Conservation (phyloP, 1,140 invertebrate genomes). For the Leptoteleia sp. region DNA sequence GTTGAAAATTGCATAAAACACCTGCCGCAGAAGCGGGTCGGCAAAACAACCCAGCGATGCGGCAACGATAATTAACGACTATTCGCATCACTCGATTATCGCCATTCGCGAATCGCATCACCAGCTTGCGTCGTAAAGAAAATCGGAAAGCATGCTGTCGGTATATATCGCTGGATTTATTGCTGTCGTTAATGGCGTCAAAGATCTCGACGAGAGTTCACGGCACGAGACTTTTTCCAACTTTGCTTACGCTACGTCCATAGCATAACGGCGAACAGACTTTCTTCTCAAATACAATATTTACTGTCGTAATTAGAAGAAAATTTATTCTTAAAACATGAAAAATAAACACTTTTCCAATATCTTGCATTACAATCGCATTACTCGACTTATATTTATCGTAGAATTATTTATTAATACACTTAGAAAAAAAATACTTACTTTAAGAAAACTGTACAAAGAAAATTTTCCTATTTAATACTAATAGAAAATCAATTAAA, state of each 20-base stretch:
- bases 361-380: not conserved
- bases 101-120: constrained; percentile 69
- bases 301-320: constrained; percentile 64
- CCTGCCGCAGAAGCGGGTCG: constrained; percentile 72
- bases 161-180: constrained; percentile 67
- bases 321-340: constrained; percentile 51
- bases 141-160: constrained; percentile 67
- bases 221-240: constrained; percentile 59
- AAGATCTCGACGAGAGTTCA: constrained; percentile 66
- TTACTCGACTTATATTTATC: constrained; percentile 8
- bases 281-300: constrained; percentile 64
- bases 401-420: too few relatives aligned
- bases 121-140: constrained; percentile 60
- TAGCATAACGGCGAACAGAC: constrained; percentile 54
- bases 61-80: constrained; percentile 73
- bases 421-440: too few relatives aligned
- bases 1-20: constrained; percentile 65
- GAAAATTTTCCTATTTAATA: too few relatives aligned
- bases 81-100: constrained; percentile 70
- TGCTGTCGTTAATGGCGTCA: constrained; percentile 66
- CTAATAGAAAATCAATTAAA: too few relatives aligned
- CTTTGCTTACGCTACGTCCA: constrained; percentile 29
- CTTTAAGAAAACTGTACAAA: too few relatives aligned
- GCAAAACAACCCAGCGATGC: constrained; percentile 65
- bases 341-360: constrained; percentile 35